These are phyloP conservation scores for Actinia equina DNA, from an alignment of 64 coral and sea anemone species.

Conservation along the genomic window DNA sequence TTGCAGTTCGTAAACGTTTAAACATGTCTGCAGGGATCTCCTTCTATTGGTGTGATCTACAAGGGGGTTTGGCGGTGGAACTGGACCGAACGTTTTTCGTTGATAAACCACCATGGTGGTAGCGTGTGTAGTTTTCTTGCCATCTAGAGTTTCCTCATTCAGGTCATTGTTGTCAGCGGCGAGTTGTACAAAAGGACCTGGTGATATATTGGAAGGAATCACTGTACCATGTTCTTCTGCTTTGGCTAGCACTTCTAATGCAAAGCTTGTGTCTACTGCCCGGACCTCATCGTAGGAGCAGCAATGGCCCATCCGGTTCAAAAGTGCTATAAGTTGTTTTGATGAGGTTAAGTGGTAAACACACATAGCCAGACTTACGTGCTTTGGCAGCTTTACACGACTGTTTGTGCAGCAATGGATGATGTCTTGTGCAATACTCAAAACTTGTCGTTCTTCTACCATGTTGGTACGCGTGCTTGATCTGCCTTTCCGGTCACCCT, in stretches of 20 bases:
- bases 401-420: no score
- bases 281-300: constrained; percentile 30
- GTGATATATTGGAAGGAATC: constrained; percentile 38
- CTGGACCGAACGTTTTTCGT: not conserved
- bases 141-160: constrained; percentile 48
- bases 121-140: no score
- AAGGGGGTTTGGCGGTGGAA: no score
- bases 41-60: no score
- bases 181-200: constrained; percentile 40
- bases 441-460: no score
- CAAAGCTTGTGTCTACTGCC: constrained; percentile 69
- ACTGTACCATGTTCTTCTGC: constrained; percentile 54
- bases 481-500: no score
- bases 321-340: not conserved
- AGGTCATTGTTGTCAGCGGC: constrained; percentile 46
- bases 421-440: no score
- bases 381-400: no score
- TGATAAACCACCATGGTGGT: constrained; percentile 55
- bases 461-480: no score
- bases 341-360: no score
- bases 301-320: constrained; percentile 30
- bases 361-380: no score
- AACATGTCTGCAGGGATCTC: not conserved
- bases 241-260: constrained; percentile 79
- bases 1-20: no score